Evolutionary conservation across 1,140 invertebrate genomes (phyloP), one percentile per base, ranked within the genome.

Genomic region (Sminthurinus signatus): DNA sequence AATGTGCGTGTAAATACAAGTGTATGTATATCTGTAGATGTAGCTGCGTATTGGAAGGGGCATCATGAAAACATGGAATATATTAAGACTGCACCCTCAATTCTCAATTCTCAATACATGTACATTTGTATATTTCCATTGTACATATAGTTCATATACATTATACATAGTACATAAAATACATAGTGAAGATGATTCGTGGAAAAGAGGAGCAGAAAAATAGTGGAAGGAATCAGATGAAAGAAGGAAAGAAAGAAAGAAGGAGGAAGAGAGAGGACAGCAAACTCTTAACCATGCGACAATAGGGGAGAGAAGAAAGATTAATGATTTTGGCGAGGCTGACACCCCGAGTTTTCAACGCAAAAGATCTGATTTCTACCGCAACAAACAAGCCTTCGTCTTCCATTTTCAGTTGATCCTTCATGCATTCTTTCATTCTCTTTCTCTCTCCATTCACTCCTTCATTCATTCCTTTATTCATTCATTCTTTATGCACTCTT

Each of bases 261-360:
- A n/a, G n/a, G n/a, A n/a, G n/a, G n/a, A n/a, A n/a, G n/a, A n/a
- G n/a, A n/a, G n/a, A n/a, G n/a, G n/a, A n/a, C n/a, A n/a, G n/a
- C n/a, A n/a, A n/a, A 60, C 31, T 61, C 48, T 61, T 61, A 48
- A 19, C 25, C 28, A 46, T 50, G 64, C 58, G 68, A 66, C 60
- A 65, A 65, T 67, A 67, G 68, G 62, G 62, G 59, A 70, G 65
- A 70, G n/a, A n/a, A n/a, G n/a, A n/a, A n/a, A 70, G 68, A 70
- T 70, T 70, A 70, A 70, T 70, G 68, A 70, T 70, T 70, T 70
- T 59, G 61, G 42, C 43, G 62, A 70, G 68, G 64, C 64, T 67
- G 68, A 70, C 68, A 70, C 68, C 65, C 65, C 60, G 50, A 60
- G 63, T 67, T 63, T 70, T 70, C 43, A 42, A 58, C 27, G 50